Evolutionary conservation across 2,888 invertebrate species (phyloP).

Genomic region (Torymus texanus): DNA sequence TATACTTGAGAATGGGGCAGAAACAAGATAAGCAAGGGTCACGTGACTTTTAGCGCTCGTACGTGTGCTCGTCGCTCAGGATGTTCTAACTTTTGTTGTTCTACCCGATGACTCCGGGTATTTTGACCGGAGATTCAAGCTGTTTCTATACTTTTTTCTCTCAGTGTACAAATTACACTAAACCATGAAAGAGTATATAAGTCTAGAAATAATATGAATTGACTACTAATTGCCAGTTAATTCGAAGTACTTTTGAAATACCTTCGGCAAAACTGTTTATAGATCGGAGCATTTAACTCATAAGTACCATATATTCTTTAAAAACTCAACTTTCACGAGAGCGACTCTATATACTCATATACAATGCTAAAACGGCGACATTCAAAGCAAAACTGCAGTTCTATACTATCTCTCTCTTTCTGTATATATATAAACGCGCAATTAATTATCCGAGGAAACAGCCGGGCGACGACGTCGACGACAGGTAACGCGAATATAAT

Average conservation of each 20-base stretch:
- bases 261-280: neutral
- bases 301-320: neutral
- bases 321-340: constrained; percentile 17
- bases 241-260: neutral
- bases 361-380: constrained; percentile 26
- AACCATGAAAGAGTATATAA: too few species aligned
- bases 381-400: constrained; percentile 2
- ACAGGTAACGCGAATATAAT: constrained; percentile 53
- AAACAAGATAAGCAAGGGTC: too few species aligned
- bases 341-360: neutral
- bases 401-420: neutral
- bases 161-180: too few species aligned
- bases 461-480: neutral
- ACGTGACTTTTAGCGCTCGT: too few species aligned
- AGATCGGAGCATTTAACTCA: constrained; percentile 10
- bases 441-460: constrained; percentile 45
- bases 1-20: too few species aligned
- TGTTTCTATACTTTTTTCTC: too few species aligned
- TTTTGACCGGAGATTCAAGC: too few species aligned
- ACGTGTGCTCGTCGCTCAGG: too few species aligned
- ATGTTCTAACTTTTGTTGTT: too few species aligned
- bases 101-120: too few species aligned
- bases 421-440: neutral
- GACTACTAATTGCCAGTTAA: constrained; percentile 14
- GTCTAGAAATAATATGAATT: neutral